These are phyloP conservation scores for Drosophila parthenogenetica DNA, from an alignment of 2,888 invertebrate species.

Conservation along the genomic window DNA sequence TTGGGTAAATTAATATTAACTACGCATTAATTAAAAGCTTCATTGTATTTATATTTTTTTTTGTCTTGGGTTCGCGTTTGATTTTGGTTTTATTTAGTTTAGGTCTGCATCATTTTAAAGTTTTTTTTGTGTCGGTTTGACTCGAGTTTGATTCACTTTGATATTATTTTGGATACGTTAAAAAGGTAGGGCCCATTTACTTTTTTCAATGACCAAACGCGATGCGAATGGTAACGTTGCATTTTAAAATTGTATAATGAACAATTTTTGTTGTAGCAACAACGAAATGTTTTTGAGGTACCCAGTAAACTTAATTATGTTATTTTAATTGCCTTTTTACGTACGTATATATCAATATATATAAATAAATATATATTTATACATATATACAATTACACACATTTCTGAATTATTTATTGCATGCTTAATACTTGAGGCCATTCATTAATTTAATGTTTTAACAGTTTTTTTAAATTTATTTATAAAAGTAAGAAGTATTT, in stretches of 20 bases:
- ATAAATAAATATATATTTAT: slow-evolving; percentile 18
- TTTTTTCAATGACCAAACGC: not conserved
- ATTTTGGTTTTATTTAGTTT: slow-evolving; percentile 31
- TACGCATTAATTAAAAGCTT: slow-evolving; percentile 62
- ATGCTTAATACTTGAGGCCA: slow-evolving; percentile 21
- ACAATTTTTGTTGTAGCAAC: slow-evolving; percentile 5
- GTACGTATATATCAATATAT: slow-evolving; percentile 13
- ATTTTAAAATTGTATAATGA: slow-evolving; percentile 31
- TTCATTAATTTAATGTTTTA: slow-evolving; percentile 3
- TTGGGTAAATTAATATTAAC: slow-evolving; percentile 56
- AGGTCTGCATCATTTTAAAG: not conserved
- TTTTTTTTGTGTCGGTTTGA: not conserved
- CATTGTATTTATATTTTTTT: slow-evolving; percentile 25
- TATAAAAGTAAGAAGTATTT: slow-evolving; percentile 28
- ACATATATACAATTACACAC: slow-evolving; percentile 15
- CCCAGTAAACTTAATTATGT: slow-evolving; percentile 35
- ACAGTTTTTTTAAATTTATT: slow-evolving; percentile 34
- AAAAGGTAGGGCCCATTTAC: slow-evolving; percentile 23
- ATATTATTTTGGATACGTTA: slow-evolving; percentile 10
- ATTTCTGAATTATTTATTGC: slow-evolving; percentile 30
- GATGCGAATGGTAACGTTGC: slow-evolving; percentile 32
- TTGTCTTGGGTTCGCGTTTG: slow-evolving; percentile 9
- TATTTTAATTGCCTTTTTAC: slow-evolving; percentile 42
- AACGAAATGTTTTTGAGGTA: slow-evolving; percentile 3
- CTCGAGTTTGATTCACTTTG: slow-evolving; percentile 21